A percentile compares a stretch with the other conserved stretches of the same genome.
Evolutionary conservation across 2,888 invertebrate species (phyloP).

Genomic region (Eumerus sabulonum): DNA sequence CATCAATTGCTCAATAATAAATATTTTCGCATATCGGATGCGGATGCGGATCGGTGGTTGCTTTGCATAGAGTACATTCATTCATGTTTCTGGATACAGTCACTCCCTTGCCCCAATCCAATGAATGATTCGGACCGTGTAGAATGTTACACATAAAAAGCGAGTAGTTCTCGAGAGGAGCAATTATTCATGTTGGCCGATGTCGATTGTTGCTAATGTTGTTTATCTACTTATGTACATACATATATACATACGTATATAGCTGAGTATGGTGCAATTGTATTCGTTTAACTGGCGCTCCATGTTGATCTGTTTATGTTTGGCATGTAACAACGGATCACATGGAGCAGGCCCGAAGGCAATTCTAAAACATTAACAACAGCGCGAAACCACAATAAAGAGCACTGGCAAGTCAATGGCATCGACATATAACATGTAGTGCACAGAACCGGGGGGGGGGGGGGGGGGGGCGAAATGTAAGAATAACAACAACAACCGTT

Average conservation of each 20-base stretch:
- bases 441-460: background rate
- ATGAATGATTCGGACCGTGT: too few relatives aligned
- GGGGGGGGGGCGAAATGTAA: background rate
- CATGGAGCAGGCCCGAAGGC: conserved; percentile 14
- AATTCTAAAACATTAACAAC: conserved; percentile 20
- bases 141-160: conserved; percentile 1
- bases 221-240: background rate
- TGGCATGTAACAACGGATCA: conserved; percentile 7
- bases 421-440: too few relatives aligned
- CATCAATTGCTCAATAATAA: conserved; percentile 26
- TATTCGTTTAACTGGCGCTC: conserved; percentile 25
- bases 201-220: conserved; percentile 30
- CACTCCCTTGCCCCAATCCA: too few relatives aligned
- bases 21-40: conserved; percentile 41
- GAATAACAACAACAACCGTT: background rate
- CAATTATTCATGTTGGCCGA: conserved; percentile 38
- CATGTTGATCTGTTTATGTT: conserved; percentile 34
- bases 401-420: background rate
- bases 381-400: conserved; percentile 36
- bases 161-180: conserved; percentile 32
- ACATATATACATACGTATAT: too few relatives aligned
- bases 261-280: conserved; percentile 14
- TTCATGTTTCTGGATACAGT: too few relatives aligned
- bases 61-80: background rate
- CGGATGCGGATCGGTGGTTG: background rate